Evolutionary conservation across 2,113 vertebrate species (phyloP).

Genomic region (Dipodomys stephensi): DNA sequence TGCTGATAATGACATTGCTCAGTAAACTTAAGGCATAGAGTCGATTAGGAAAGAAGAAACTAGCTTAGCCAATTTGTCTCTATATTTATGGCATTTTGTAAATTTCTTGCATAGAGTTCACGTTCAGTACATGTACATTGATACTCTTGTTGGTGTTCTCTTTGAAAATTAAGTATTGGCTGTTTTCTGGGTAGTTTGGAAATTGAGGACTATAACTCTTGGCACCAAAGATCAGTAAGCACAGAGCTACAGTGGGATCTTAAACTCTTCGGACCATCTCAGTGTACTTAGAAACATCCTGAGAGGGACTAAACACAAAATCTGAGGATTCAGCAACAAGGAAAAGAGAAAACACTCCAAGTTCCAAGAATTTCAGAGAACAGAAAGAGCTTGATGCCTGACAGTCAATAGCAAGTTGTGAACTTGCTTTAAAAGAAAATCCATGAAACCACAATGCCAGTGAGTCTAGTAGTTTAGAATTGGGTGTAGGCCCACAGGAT

Average conservation of each 20-base stretch:
- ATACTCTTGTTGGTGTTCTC: not conserved
- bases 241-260: not conserved
- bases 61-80: not conserved
- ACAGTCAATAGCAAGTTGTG: not conserved
- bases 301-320: not conserved
- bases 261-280: not conserved
- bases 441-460: not conserved
- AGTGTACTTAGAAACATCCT: not conserved
- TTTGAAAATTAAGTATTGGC: not conserved
- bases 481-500: slow-evolving; percentile 12
- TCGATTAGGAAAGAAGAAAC: slow-evolving; percentile 38
- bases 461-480: slow-evolving; percentile 51
- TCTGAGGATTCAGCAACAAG: slow-evolving; percentile 1
- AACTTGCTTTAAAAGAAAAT: not conserved
- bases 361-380: not conserved
- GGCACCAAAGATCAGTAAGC: not conserved
- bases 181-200: not conserved
- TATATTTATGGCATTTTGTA: not conserved
- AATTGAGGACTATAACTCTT: not conserved
- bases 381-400: not conserved
- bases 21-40: not conserved
- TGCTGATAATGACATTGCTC: slow-evolving; percentile 16
- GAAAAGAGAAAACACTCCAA: not conserved
- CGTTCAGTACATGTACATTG: slow-evolving; percentile 6
- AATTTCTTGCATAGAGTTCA: not conserved